phyloP scores from a whole-genome alignment of 2,797 vertebrate genomes.

The Pogoniulus pusillus region DNA sequence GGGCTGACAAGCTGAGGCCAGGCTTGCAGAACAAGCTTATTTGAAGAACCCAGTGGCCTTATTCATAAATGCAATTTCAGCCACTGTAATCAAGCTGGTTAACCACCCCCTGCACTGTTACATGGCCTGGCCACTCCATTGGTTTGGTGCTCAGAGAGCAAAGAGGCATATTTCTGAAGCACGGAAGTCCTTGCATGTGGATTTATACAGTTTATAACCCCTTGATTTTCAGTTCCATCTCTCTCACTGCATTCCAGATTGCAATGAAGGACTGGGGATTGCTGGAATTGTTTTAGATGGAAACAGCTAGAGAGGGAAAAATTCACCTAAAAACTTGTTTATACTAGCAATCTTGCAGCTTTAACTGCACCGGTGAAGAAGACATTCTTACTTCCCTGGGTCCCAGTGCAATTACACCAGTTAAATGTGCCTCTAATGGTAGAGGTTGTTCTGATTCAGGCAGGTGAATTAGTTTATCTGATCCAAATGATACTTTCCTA shows the following conservation, averaged over 20 bases:
- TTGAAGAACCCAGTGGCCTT: neutral
- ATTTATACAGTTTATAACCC: neutral
- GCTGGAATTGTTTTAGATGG: neutral
- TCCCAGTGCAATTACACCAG: neutral
- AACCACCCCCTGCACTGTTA: neutral
- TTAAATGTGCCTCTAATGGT: neutral
- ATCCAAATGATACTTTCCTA: neutral
- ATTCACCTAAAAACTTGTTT: neutral
- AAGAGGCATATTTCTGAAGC: neutral
- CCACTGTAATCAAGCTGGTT: rapidly evolving
- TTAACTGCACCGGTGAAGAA: neutral
- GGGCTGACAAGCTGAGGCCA: neutral
- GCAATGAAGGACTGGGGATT: neutral
- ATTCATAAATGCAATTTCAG: neutral
- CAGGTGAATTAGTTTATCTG: neutral
- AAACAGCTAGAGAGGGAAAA: neutral
- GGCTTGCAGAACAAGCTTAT: neutral
- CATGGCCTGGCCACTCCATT: rapidly evolving
- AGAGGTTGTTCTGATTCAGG: neutral
- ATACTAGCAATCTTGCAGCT: neutral
- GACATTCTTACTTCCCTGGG: neutral
- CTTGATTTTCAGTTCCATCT: neutral
- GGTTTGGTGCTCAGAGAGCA: neutral
- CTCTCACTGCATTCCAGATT: neutral
- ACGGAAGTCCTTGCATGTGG: neutral